Conservation (phyloP, 2,797 vertebrate species). For the Rhyacichthys aspro region DNA sequence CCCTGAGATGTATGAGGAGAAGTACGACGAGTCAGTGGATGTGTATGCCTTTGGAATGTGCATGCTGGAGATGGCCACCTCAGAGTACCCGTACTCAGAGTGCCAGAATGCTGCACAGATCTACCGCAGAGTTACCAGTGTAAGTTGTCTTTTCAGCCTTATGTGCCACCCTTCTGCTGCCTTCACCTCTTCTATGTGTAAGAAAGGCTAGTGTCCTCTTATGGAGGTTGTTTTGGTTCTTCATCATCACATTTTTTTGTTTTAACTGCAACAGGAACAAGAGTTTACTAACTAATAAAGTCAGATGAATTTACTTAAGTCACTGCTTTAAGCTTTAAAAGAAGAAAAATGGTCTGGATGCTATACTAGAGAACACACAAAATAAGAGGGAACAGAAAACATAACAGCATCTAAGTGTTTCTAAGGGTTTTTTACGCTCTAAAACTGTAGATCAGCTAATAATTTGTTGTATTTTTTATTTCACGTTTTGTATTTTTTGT, state of each 20-base stretch:
- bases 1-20: constrained; percentile 99
- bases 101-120: constrained; percentile 99
- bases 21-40: constrained; percentile 99
- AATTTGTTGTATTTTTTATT: too few relatives aligned
- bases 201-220: constrained; percentile 60
- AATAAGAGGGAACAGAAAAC: too few relatives aligned
- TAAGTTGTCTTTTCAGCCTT: constrained; percentile 83
- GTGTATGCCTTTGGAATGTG: constrained; percentile 99
- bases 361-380: too few relatives aligned
- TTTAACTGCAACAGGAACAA: too few relatives aligned
- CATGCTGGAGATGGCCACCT: constrained; percentile 99
- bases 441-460: too few relatives aligned
- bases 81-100: constrained; percentile 99
- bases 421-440: too few relatives aligned
- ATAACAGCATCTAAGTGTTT: too few relatives aligned
- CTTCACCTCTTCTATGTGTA: constrained; percentile 58
- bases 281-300: too few relatives aligned
- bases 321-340: too few relatives aligned
- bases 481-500: too few relatives aligned
- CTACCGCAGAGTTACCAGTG: constrained; percentile 99
- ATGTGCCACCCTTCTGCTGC: constrained; percentile 59
- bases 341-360: too few relatives aligned
- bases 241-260: background rate
- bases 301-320: too few relatives aligned
- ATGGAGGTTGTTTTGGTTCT: constrained; percentile 40